Base-by-base conservation (phyloP, 2,113 vertebrate genomes). In the Symphodus melops region DNA sequence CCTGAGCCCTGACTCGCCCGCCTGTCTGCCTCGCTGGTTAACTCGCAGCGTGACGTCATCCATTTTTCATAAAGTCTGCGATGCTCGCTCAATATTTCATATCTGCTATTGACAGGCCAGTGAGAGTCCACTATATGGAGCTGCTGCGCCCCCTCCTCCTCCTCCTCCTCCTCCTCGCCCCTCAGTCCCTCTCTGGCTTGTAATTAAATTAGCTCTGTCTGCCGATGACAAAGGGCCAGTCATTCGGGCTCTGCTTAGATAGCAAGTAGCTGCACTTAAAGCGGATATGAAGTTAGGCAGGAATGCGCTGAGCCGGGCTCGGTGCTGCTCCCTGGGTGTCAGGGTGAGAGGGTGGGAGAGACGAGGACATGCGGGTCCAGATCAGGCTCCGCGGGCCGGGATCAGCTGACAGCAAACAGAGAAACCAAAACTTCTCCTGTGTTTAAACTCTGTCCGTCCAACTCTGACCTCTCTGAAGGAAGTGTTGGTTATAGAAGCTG, bases 41-140 rank as follows among this genome's bases (percentile, higher is more conserved):
- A 75, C 82, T 75, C 33, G 1, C 83, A 4, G 57, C 37, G 28
- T 87, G 83, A 85, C 81, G 79, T 89, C 86, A 86, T 93, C 61
- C 86, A 92, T 91, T 91, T 92, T 93, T 93, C 83, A 93, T 92
- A 73, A 82, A 70, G 82, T 83, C 89, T 85, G 72, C 39, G 25
- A 33, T 57, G 57, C 57, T 68, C 17, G 1, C 65, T 93, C 88
- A 91, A 92, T 92, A 91, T 91, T 92, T 91, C 73, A 92, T 91
- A 80, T 75, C 4, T 79, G 52, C 37, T 86, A 92, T 91, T 67
- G 90, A 91, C 89, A 71, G 69, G 36, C 13, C 36, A n/a, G 80
- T 36, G 61, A 56, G 82, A 66, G 74, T 66, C 56, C 72, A 53
- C 49, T 48, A 33, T 57, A 53, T 73, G 62, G 67, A 69, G 62